Percentiles rank a stretch among this genome's conserved stretches.
phyloP scores from a whole-genome alignment of 2,888 invertebrate species.

The Aspidiotus destructor region DNA sequence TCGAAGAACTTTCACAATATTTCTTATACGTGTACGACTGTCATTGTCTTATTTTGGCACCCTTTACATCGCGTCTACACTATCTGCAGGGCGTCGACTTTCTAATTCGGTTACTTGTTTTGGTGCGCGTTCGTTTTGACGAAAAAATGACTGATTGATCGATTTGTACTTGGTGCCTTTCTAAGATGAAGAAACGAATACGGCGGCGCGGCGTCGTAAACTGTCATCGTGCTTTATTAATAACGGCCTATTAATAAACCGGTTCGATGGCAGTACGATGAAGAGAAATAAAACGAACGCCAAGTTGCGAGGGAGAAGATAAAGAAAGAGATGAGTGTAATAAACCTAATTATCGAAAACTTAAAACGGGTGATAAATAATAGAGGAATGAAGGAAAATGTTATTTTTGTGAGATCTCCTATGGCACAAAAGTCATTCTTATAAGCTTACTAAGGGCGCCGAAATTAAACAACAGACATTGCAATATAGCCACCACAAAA shows the following conservation, averaged over 20 bases:
- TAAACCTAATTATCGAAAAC: conserved; percentile 27
- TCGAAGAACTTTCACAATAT: too few relatives aligned
- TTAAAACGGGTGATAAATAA: not conserved
- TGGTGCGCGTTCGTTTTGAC: not conserved
- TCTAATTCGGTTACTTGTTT: conserved; percentile 2
- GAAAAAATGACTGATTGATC: conserved; percentile 1
- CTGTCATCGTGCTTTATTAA: conserved; percentile 4
- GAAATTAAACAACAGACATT: too few relatives aligned
- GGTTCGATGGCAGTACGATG: not conserved
- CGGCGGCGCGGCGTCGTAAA: not conserved
- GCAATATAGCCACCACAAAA: too few relatives aligned
- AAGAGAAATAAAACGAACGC: not conserved
- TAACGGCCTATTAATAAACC: conserved; percentile 2
- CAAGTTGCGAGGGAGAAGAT: not conserved
- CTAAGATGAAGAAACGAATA: not conserved
- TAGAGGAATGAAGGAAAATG: too few relatives aligned
- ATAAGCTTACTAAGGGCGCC: too few relatives aligned
- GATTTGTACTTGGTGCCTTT: not conserved
- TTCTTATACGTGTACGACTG: too few relatives aligned
- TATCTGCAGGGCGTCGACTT: not conserved
- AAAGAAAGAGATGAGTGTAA: conserved; percentile 6
- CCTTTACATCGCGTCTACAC: too few relatives aligned
- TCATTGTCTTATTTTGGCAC: too few relatives aligned
- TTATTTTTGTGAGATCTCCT: too few relatives aligned
- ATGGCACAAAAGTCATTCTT: too few relatives aligned